Percentiles rank a stretch among this genome's conserved stretches.
Evolutionary conservation across 2,888 invertebrate genomes (phyloP).

Genomic region (Autographa gamma): DNA sequence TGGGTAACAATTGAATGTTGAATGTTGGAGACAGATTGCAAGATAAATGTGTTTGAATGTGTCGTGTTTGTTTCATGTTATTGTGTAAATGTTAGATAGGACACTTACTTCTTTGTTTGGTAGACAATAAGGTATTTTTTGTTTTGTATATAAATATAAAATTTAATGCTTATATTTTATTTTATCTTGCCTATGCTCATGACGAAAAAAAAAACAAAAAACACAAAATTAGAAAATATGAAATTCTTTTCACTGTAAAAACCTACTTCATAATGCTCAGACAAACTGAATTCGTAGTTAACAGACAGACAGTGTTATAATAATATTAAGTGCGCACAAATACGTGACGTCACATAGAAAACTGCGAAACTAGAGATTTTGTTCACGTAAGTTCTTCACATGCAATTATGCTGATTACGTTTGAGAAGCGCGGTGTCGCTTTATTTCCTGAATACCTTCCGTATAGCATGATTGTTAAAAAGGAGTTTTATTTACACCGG

Average conservation of each 20-base stretch:
- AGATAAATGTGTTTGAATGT: background rate
- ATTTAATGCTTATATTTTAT: no score
- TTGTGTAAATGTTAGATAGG: background rate
- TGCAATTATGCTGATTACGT: background rate
- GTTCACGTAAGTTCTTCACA: background rate
- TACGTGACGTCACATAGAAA: slow-evolving; percentile 45
- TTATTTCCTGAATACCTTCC: background rate
- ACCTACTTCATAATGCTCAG: background rate
- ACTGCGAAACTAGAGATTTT: slow-evolving; percentile 11
- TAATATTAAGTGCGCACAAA: slow-evolving; percentile 45
- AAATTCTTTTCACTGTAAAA: no score
- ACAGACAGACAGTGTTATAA: slow-evolving; percentile 51
- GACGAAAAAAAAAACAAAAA: no score
- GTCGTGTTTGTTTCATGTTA: background rate
- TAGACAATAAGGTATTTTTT: no score
- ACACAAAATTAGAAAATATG: no score
- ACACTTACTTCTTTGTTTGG: no score
- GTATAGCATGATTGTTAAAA: background rate
- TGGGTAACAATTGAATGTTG: slow-evolving; percentile 4
- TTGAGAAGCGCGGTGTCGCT: background rate
- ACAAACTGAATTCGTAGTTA: slow-evolving; percentile 36
- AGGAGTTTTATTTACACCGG: background rate
- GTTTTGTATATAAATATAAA: no score
- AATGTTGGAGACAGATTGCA: background rate
- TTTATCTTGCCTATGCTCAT: no score